phyloP scores from a whole-genome alignment of 2,888 invertebrate genomes.

The Thyatira batis region DNA sequence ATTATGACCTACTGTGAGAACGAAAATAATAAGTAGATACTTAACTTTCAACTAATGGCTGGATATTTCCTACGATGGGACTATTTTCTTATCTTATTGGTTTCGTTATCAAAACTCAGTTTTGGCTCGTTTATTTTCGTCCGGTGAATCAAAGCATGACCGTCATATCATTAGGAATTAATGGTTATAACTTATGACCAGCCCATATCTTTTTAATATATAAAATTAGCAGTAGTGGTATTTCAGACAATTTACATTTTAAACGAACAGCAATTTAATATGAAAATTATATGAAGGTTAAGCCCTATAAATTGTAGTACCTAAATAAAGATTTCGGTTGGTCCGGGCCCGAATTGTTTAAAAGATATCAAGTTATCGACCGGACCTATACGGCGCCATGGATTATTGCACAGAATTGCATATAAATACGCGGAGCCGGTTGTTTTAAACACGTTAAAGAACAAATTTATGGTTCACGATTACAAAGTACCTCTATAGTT shows the following conservation, averaged over 20 bases:
- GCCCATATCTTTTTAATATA: background rate
- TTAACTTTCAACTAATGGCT: too few species aligned
- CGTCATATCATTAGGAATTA: background rate
- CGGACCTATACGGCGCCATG: background rate
- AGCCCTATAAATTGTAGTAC: background rate
- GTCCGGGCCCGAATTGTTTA: background rate
- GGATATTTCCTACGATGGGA: too few species aligned
- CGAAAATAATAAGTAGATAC: too few species aligned
- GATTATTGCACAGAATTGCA: background rate
- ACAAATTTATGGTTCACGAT: background rate
- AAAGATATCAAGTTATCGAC: conserved; percentile 2
- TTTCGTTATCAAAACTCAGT: background rate
- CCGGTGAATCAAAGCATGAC: background rate
- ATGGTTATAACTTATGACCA: conserved; percentile 2
- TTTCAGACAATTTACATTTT: conserved; percentile 1
- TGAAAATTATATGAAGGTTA: background rate
- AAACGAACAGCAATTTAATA: background rate
- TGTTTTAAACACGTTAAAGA: conserved; percentile 2
- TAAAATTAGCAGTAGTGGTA: conserved; percentile 5
- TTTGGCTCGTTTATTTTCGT: background rate
- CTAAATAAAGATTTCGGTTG: background rate
- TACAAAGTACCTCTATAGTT: background rate
- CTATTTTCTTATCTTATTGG: background rate
- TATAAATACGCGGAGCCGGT: background rate
- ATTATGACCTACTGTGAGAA: too few species aligned